A percentile compares a stretch with the other conserved stretches of the same genome.
phyloP scores from a whole-genome alignment of 2,888 invertebrate species.

The Eumacrocentrus americanus region DNA sequence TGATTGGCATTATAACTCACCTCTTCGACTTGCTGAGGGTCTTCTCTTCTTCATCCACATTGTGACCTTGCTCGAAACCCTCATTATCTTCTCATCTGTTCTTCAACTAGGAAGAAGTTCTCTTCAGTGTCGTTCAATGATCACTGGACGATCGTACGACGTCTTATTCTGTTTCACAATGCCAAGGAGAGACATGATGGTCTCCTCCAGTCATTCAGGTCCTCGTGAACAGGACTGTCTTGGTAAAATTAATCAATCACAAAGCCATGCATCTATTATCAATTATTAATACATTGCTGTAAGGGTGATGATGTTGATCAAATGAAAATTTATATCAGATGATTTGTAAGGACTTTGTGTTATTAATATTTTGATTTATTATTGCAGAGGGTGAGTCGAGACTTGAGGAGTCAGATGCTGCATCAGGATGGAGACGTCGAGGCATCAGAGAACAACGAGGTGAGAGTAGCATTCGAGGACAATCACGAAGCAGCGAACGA shows the following conservation, averaged over 20 bases:
- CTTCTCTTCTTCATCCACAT: background rate
- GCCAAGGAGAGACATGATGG: background rate
- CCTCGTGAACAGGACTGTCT: background rate
- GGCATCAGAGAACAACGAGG: constrained; percentile 67
- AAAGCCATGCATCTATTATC: background rate
- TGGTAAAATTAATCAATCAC: background rate
- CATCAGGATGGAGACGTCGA: constrained; percentile 52
- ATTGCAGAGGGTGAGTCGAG: constrained; percentile 54
- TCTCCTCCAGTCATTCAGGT: background rate
- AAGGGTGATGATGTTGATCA: background rate
- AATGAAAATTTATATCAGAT: too few relatives aligned
- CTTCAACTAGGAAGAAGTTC: background rate
- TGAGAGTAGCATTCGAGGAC: constrained; percentile 67
- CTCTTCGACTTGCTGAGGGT: background rate
- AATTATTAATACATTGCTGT: background rate
- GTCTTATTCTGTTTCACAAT: background rate
- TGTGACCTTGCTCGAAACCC: background rate
- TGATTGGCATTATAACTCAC: background rate
- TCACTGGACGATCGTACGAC: constrained; percentile 10
- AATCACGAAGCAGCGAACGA: constrained; percentile 67
- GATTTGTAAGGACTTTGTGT: too few relatives aligned
- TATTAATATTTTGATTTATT: background rate
- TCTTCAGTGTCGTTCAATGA: constrained; percentile 1
- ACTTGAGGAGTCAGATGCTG: constrained; percentile 61
- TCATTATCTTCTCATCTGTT: background rate